A percentile compares a stretch with the other conserved stretches of the same genome.
These are phyloP conservation scores for Podiceps cristatus DNA, from an alignment of 2,113 vertebrate species.

Conservation along the genomic window DNA sequence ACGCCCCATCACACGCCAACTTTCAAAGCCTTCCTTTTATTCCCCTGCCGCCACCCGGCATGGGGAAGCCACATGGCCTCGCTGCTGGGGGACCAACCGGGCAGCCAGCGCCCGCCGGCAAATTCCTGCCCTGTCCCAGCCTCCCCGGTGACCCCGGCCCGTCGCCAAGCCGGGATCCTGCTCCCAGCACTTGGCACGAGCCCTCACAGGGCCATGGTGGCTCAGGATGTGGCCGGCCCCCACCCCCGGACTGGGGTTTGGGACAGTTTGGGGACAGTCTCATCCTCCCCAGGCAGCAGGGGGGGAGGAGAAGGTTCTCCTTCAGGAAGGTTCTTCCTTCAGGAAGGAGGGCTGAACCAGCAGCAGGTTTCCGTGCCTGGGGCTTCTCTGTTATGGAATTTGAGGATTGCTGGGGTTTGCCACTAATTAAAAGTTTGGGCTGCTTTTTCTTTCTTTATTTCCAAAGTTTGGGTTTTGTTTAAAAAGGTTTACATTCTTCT, in stretches of 20 bases:
- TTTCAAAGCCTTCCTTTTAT: conserved; percentile 43
- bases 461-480: not conserved
- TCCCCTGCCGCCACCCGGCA: rapidly evolving
- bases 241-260: too few relatives aligned
- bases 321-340: too few relatives aligned
- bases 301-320: too few relatives aligned
- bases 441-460: not conserved
- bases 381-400: not conserved
- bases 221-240: not conserved
- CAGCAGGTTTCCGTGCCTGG: not conserved
- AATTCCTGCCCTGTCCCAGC: not conserved
- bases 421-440: not conserved
- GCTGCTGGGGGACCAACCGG: not conserved
- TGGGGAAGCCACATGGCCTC: not conserved
- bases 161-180: not conserved
- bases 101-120: not conserved
- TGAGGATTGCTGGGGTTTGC: not conserved
- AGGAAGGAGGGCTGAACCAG: not conserved
- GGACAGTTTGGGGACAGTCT: not conserved
- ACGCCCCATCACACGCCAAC: conserved; percentile 26
- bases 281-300: not conserved
- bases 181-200: rapidly evolving
- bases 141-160: not conserved
- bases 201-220: rapidly evolving
- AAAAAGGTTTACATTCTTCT: conserved; percentile 51